Percentiles rank a stretch among this genome's conserved stretches.
These are phyloP conservation scores for Horisme vitalbata DNA, from an alignment of 2,888 invertebrate species.

Conservation along the genomic window DNA sequence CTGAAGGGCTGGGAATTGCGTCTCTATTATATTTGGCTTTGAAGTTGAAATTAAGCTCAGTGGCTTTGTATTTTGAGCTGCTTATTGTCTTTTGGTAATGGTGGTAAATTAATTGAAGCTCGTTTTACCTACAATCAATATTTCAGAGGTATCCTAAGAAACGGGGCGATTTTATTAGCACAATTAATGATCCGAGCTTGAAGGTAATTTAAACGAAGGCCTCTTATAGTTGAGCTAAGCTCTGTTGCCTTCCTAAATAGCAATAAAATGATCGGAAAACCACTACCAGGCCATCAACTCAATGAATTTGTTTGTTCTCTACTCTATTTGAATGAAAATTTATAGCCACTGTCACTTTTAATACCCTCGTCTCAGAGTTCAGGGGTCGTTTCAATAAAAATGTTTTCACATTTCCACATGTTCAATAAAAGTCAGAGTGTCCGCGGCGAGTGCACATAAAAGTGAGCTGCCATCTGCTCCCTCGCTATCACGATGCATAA, in stretches of 20 bases:
- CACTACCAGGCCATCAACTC: too few relatives aligned
- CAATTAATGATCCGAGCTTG: too few relatives aligned
- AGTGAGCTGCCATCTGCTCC: constrained; percentile 50
- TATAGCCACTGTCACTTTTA: constrained; percentile 19
- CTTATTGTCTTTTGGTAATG: constrained; percentile 3
- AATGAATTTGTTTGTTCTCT: background rate
- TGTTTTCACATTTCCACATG: constrained; percentile 34
- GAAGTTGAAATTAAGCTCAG: constrained; percentile 25
- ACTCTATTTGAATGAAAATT: constrained; percentile 11
- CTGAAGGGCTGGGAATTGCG: constrained; percentile 21
- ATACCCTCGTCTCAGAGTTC: constrained; percentile 13
- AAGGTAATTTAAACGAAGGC: too few relatives aligned
- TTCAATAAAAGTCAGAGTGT: constrained; percentile 52
- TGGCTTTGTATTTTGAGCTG: constrained; percentile 8
- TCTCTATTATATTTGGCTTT: constrained; percentile 36
- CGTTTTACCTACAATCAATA: constrained; percentile 4
- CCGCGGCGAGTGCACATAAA: constrained; percentile 51
- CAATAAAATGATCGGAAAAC: too few relatives aligned
- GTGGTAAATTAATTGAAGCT: constrained; percentile 1
- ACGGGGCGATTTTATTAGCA: too few relatives aligned
- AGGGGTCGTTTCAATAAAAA: constrained; percentile 35
- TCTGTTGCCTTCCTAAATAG: too few relatives aligned
- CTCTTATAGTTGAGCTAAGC: too few relatives aligned
- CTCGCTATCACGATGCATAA: constrained; percentile 27
- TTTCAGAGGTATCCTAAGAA: too few relatives aligned